Percentiles rank a stretch among this genome's conserved stretches.
Conservation (phyloP, 2,797 vertebrate genomes). For the Anguilla obscura region DNA sequence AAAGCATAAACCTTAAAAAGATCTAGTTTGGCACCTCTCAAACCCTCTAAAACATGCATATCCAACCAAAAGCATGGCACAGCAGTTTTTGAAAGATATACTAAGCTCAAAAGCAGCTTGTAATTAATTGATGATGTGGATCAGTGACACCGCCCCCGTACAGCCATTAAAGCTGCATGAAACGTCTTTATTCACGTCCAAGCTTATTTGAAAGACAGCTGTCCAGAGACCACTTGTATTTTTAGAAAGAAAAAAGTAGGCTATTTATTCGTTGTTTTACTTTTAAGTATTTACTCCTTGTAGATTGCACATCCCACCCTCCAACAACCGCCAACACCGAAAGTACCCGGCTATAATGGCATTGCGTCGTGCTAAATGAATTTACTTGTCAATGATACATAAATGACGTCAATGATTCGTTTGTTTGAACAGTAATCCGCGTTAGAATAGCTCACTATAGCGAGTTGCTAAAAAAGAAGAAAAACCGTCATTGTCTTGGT, state of each 20-base stretch:
- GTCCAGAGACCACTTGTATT: neutral
- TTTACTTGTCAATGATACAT: neutral
- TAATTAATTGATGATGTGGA: conserved; percentile 31
- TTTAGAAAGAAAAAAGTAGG: neutral
- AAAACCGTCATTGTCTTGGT: neutral
- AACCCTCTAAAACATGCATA: neutral
- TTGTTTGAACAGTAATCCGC: neutral
- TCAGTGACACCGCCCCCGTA: conserved; percentile 6
- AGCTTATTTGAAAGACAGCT: neutral
- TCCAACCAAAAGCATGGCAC: neutral
- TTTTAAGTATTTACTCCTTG: neutral
- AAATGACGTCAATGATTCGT: neutral
- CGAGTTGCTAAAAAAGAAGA: neutral
- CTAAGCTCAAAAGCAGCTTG: neutral
- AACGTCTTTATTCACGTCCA: neutral
- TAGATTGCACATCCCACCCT: neutral
- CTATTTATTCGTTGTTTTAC: neutral
- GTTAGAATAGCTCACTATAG: neutral
- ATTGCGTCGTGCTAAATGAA: neutral
- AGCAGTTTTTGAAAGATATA: neutral
- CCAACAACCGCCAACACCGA: neutral
- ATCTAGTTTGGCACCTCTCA: neutral
- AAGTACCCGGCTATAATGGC: neutral
- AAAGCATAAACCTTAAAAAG: neutral
- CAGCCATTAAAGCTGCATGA: conserved; percentile 44